Evolutionary conservation across 2,888 invertebrate species (phyloP).

Genomic region (Drosophila suboccidentalis): DNA sequence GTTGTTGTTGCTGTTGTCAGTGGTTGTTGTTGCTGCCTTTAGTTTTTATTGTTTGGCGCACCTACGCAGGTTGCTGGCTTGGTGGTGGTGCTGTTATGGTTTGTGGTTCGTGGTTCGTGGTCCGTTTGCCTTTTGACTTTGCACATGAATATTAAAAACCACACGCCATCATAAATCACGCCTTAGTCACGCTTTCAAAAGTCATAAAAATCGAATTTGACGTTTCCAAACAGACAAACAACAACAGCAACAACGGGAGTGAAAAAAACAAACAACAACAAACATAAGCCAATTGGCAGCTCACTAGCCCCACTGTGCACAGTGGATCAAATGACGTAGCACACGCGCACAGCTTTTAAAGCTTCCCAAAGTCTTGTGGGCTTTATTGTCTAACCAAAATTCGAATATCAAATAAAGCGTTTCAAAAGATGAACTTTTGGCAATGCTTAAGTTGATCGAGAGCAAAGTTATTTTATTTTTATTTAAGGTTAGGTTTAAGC

Average conservation of each 20-base stretch:
- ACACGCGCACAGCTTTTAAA: slow-evolving; percentile 39
- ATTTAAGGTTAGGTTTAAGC: not conserved
- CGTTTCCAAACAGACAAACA: slow-evolving; percentile 62
- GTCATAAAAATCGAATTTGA: slow-evolving; percentile 85
- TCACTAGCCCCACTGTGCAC: slow-evolving; percentile 19
- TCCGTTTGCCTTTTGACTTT: slow-evolving; percentile 64
- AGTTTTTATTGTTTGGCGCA: slow-evolving; percentile 81
- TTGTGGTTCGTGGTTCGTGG: slow-evolving; percentile 26
- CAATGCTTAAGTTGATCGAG: not conserved
- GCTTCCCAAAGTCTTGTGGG: slow-evolving; percentile 30
- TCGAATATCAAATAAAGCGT: not conserved
- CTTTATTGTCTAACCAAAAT: slow-evolving; percentile 44
- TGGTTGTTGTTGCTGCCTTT: slow-evolving; percentile 44
- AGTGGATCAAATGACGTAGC: slow-evolving; percentile 48
- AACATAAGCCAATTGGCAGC: slow-evolving; percentile 40
- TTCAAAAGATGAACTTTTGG: slow-evolving; percentile 8
- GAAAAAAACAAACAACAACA: slow-evolving; percentile 10
- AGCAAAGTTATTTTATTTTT: slow-evolving; percentile 29
- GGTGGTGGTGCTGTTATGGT: slow-evolving; percentile 21
- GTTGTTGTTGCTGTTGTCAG: slow-evolving; percentile 41
- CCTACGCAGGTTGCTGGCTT: slow-evolving; percentile 70
- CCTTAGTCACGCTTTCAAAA: slow-evolving; percentile 85
- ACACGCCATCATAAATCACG: slow-evolving; percentile 86
- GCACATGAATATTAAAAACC: slow-evolving; percentile 85
- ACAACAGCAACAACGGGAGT: slow-evolving; percentile 27